These are phyloP conservation scores for Drosophila mulleri DNA, from an alignment of 2,888 invertebrate genomes.

Conservation along the genomic window DNA sequence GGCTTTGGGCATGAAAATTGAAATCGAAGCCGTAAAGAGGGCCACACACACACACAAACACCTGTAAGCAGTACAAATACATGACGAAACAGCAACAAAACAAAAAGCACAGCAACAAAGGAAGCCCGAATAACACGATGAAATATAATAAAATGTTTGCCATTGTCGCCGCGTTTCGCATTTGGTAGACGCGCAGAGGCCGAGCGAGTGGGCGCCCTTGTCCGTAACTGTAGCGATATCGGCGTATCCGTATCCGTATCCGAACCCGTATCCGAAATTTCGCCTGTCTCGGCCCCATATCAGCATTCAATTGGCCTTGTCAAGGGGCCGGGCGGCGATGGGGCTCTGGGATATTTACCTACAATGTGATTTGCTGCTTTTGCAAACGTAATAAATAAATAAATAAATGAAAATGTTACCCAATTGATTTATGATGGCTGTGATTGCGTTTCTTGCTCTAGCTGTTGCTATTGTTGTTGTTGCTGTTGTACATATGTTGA, in stretches of 20 bases:
- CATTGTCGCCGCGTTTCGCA: slow-evolving; percentile 61
- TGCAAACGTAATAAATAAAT: slow-evolving; percentile 65
- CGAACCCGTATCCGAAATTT: slow-evolving; percentile 44
- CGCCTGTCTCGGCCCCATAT: slow-evolving; percentile 37
- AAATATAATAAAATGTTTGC: slow-evolving; percentile 69
- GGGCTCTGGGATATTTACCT: slow-evolving; percentile 26
- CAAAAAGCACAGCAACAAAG: slow-evolving; percentile 17
- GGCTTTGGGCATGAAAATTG: slow-evolving; percentile 63
- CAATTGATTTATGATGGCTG: slow-evolving; percentile 65
- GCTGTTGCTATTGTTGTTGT: neutral
- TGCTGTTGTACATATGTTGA: neutral
- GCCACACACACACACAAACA: slow-evolving; percentile 19
- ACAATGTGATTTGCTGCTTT: slow-evolving; percentile 52
- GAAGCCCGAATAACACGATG: slow-evolving; percentile 25
- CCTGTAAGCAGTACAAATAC: slow-evolving; percentile 33
- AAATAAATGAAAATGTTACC: slow-evolving; percentile 72
- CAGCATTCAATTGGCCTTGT: slow-evolving; percentile 50
- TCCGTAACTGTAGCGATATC: slow-evolving; percentile 28
- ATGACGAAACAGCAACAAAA: slow-evolving; percentile 14
- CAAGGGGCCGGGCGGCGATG: neutral
- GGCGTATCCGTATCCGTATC: slow-evolving; percentile 37
- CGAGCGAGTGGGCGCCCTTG: slow-evolving; percentile 14
- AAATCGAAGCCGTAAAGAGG: slow-evolving; percentile 71
- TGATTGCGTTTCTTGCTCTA: neutral
- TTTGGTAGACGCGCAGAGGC: slow-evolving; percentile 1